phyloP scores from a whole-genome alignment of 2,113 vertebrate species.

The Hucho hucho region DNA sequence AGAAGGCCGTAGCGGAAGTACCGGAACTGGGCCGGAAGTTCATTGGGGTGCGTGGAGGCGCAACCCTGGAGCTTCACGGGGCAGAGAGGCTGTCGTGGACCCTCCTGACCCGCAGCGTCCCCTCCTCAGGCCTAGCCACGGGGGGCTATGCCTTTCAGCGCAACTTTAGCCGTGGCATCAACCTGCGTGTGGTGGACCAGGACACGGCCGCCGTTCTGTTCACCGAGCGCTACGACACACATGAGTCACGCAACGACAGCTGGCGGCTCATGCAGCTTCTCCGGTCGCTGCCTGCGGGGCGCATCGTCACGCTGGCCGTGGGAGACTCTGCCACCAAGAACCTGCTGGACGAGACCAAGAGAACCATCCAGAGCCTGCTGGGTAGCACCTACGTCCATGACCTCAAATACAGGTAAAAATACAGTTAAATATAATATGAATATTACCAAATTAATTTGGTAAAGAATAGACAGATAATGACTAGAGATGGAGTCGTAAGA shows the following conservation, averaged over 20 bases:
- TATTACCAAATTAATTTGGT: too few relatives aligned
- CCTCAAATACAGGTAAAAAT: slow-evolving; percentile 75
- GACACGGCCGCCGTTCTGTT: slow-evolving; percentile 84
- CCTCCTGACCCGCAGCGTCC: slow-evolving; percentile 80
- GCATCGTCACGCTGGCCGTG: slow-evolving; percentile 89
- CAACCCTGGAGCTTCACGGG: slow-evolving; percentile 90
- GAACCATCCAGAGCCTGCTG: slow-evolving; percentile 81
- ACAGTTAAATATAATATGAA: too few relatives aligned
- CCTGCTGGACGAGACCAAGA: slow-evolving; percentile 82
- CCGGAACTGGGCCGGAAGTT: slow-evolving; percentile 88
- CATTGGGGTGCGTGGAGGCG: slow-evolving; percentile 85
- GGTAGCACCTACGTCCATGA: slow-evolving; percentile 86
- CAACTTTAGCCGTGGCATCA: slow-evolving; percentile 89
- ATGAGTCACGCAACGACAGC: slow-evolving; percentile 85
- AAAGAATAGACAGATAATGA: too few relatives aligned
- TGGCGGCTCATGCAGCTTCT: slow-evolving; percentile 81
- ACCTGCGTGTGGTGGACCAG: slow-evolving; percentile 91
- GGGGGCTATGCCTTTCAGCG: slow-evolving; percentile 82
- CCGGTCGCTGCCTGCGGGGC: slow-evolving; percentile 74
- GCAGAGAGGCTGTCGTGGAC: slow-evolving; percentile 85
- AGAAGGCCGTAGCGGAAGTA: slow-evolving; percentile 72
- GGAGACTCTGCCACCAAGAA: slow-evolving; percentile 94
- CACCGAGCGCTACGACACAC: slow-evolving; percentile 85
- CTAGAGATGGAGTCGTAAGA: background rate
- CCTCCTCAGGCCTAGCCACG: slow-evolving; percentile 82